Base-by-base conservation (phyloP, 2,113 vertebrate species). In the Anguilla japonica region DNA sequence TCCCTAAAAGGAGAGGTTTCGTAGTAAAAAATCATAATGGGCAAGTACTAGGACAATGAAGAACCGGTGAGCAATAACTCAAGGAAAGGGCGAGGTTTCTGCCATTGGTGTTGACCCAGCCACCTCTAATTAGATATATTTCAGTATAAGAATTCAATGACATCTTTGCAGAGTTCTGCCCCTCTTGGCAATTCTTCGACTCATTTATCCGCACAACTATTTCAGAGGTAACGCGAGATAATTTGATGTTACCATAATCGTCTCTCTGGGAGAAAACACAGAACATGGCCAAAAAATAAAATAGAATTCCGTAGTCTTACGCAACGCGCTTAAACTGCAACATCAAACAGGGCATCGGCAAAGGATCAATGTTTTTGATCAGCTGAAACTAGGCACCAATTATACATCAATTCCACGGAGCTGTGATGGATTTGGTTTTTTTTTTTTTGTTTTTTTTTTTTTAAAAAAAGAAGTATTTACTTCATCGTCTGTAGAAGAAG, bases 71-170 rank as follows among this genome's bases (percentile, higher is more conserved):
- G 43, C 85, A 85, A 94, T 95, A 95, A 95, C 88, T 95, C 93
- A 94, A 85, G 57, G 41, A 43, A 89, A 90, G 93, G 93, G 93
- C 91, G 90, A 92, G 92, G 95, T 90, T 88, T 92, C 78, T 89
- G 91, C 92, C 91, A 91, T 88, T 86, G 88, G 87, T 71, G 86
- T 81, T 94, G 95, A 95, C 94, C 95, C 92, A 84, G 86, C 80
- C 91, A 92, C 92, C 92, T 94, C 92, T 94, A 94, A 95, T 95
- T 93, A 95, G 91, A 93, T 90, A 93, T 95, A 94, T 94, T 95
- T 96, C 94, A 95, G 88, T 84, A 89, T 87, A 92, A 88, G 84
- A 92, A 80, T 91, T 92, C 93, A 91, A 91, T 93, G 93, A 94
- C 94, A 93, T 91, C 56, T 83, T 46, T 83, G 29, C 82, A 14